Conservation (phyloP, 2,888 invertebrate genomes). For the Aporophyla nigra region DNA sequence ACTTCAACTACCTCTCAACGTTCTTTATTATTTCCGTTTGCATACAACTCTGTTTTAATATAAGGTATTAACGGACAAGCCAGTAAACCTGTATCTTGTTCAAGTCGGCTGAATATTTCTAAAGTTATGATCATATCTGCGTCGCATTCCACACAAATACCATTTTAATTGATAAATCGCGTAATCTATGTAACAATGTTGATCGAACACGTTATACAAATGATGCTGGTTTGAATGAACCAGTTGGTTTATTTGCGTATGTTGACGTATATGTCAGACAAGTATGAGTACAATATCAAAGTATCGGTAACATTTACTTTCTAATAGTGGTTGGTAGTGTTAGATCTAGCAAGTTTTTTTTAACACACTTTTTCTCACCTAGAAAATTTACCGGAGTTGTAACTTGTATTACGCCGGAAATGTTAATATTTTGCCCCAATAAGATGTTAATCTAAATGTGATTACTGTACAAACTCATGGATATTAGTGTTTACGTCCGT, state of each 20-base stretch:
- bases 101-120: constrained; percentile 49
- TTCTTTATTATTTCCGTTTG: constrained; percentile 53
- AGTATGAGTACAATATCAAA: constrained; percentile 32
- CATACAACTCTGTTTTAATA: constrained; percentile 15
- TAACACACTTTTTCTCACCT: constrained; percentile 68
- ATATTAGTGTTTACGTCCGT: constrained; percentile 73
- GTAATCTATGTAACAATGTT: constrained; percentile 61
- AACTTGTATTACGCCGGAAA: constrained; percentile 55
- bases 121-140: constrained; percentile 44
- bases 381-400: constrained; percentile 59
- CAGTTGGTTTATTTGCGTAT: constrained; percentile 40
- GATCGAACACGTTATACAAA: constrained; percentile 62
- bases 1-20: constrained; percentile 31
- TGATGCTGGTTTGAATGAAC: constrained; percentile 50
- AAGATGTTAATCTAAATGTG: constrained; percentile 57
- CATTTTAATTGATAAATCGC: constrained; percentile 54
- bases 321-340: constrained; percentile 58
- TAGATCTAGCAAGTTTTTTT: constrained; percentile 60
- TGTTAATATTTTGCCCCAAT: constrained; percentile 55
- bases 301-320: constrained; percentile 60
- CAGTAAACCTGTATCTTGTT: constrained; percentile 42
- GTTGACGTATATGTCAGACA: constrained; percentile 40
- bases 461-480: constrained; percentile 59
- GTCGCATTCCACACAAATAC: constrained; percentile 55
- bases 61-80: neutral